Percentiles rank a stretch among this genome's conserved stretches.
Conservation (phyloP, 2,113 vertebrate species). For the Corydoras maculifer region DNA sequence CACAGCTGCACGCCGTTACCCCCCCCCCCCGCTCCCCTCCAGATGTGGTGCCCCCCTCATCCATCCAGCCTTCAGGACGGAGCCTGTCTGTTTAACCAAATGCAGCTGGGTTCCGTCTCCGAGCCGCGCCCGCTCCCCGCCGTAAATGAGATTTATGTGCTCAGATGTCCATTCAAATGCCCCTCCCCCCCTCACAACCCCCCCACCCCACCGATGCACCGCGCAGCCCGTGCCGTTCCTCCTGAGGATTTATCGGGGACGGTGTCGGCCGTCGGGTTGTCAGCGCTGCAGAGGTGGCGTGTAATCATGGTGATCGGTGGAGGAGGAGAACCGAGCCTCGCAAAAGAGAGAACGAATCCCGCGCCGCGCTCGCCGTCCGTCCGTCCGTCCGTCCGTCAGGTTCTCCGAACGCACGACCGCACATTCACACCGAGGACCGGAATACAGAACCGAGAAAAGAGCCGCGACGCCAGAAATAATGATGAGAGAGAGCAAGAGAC, state of each 20-base stretch:
- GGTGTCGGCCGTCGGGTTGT: conserved; percentile 36
- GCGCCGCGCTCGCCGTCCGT: neutral
- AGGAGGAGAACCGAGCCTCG: conserved; percentile 1
- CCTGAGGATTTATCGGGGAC: conserved; percentile 51
- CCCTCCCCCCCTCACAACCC: conserved; percentile 48
- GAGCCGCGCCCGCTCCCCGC: conserved; percentile 34
- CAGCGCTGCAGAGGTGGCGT: conserved; percentile 41
- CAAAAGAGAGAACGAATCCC: conserved; percentile 43
- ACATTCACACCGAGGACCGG: neutral
- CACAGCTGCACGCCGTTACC: no score
- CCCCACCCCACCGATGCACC: conserved; percentile 44
- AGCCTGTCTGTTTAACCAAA: conserved; percentile 49
- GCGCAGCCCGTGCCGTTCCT: conserved; percentile 61
- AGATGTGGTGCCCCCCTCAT: neutral
- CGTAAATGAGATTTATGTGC: conserved; percentile 44
- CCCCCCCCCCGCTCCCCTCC: conserved; percentile 21
- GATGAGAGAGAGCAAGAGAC: no score
- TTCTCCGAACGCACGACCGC: no score
- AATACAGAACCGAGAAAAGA: neutral
- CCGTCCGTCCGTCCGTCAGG: neutral
- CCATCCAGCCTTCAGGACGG: conserved; percentile 9
- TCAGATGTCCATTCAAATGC: conserved; percentile 57
- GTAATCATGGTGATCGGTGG: conserved; percentile 48
- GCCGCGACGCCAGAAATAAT: no score
- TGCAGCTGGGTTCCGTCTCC: conserved; percentile 52